A percentile compares a stretch with the other conserved stretches of the same genome.
These are phyloP conservation scores for Eupithecia centaureata DNA, from an alignment of 2,888 invertebrate genomes.

Conservation along the genomic window DNA sequence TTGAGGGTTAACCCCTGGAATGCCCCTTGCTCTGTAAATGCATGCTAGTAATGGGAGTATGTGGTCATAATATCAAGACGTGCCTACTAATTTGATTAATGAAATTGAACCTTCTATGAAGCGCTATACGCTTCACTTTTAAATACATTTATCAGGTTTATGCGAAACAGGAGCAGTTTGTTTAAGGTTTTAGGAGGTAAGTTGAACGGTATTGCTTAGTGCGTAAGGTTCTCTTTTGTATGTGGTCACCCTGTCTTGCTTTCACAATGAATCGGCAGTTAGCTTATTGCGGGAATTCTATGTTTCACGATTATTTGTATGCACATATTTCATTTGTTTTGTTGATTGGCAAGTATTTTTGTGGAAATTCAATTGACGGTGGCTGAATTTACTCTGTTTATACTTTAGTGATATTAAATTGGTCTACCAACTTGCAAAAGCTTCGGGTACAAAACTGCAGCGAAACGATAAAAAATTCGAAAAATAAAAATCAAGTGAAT, in stretches of 20 bases:
- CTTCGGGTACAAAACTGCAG: background rate
- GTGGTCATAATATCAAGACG: conserved; percentile 82
- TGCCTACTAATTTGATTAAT: conserved; percentile 60
- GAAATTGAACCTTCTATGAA: conserved; percentile 50
- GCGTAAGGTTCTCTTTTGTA: conserved; percentile 41
- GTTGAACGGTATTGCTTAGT: conserved; percentile 54
- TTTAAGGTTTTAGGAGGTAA: conserved; percentile 52
- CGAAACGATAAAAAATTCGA: background rate
- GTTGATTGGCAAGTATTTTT: conserved; percentile 29
- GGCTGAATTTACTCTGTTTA: background rate
- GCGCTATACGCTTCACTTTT: conserved; percentile 61
- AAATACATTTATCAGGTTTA: conserved; percentile 43
- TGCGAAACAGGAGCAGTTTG: conserved; percentile 28
- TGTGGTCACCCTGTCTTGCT: conserved; percentile 72
- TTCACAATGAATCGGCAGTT: conserved; percentile 49
- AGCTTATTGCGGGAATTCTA: conserved; percentile 36
- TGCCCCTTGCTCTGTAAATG: conserved; percentile 55
- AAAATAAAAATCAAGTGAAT: background rate
- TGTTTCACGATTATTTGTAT: conserved; percentile 32
- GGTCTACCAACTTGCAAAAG: background rate
- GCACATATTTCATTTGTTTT: conserved; percentile 41
- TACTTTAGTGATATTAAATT: conserved; percentile 8
- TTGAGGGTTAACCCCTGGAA: conserved; percentile 42
- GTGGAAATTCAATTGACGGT: background rate
- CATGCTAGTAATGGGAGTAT: conserved; percentile 82